Evolutionary conservation across 2,797 vertebrate species (phyloP), one percentile per base, ranked within the genome.

Genomic region (Emydoidea blandingii): DNA sequence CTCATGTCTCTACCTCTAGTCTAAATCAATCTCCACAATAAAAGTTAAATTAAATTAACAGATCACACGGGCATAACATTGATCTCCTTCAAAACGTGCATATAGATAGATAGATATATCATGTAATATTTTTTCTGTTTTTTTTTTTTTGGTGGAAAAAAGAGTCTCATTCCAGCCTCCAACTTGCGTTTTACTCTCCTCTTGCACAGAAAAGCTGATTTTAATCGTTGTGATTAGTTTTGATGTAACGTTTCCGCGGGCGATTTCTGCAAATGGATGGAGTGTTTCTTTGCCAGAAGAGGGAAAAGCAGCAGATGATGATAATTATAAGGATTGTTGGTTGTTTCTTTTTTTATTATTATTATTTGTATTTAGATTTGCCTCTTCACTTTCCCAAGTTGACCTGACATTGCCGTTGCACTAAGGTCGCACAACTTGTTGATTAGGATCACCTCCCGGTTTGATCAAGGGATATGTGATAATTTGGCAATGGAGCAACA

Each of bases 141-240:
- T 98, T 98, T 98, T 87, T 95, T 98, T 87, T 95, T 98, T 96
- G 92, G 93, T 83, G 79, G 97, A 98, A 96, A 98, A 98, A 98
- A 98, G 98, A 99, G 98, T 98, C 98, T 98, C 98, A 98, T 99
- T 99, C 98, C 98, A 99, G 98, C 98, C 98, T 98, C 98, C 98
- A 99, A 99, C 99, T 99, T 99, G 99, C 99, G 98, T 99, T 98
- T 99, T 99, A 98, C 98, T 98, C 98, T 98, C 98, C 98, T 99
- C 99, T 99, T 98, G 98, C 99, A 99, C 98, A 99, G 98, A 99
- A 99, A 99, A 99, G 99, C 99, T 99, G 99, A 99, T 99, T 99
- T 99, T 99, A 99, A 99, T 99, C 99, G 99, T 99, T 99, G 99
- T 99, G 99, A 99, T 99, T 99, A 99, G 99, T 99, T 99, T 99